A percentile compares a stretch with the other conserved stretches of the same genome.
These are phyloP conservation scores for Gadopsis bispinosus DNA, from an alignment of 2,797 vertebrate species.

Conservation along the genomic window DNA sequence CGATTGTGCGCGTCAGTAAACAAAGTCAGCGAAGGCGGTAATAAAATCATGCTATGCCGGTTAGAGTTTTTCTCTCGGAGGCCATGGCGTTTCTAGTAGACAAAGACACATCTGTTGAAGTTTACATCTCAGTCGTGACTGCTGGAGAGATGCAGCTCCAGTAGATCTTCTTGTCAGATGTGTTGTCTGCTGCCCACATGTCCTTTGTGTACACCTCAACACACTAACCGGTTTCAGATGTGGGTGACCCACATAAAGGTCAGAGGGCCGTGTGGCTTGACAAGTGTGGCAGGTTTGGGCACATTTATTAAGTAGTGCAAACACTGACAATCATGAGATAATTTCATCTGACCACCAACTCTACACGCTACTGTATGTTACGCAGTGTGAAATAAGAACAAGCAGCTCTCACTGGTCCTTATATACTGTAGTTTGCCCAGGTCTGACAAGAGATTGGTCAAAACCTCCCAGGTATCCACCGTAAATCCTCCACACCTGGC, in stretches of 20 bases:
- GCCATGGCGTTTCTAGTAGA: slow-evolving; percentile 17
- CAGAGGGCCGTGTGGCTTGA: neutral
- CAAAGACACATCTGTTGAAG: slow-evolving; percentile 47
- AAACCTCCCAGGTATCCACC: neutral
- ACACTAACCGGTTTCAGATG: slow-evolving; percentile 35
- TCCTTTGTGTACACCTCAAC: slow-evolving; percentile 26
- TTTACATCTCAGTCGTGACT: slow-evolving; percentile 14
- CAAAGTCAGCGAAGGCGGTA: slow-evolving; percentile 4
- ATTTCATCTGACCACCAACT: slow-evolving; percentile 6
- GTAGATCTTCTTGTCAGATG: slow-evolving; percentile 16
- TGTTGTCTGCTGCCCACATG: slow-evolving; percentile 19
- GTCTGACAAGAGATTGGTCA: neutral
- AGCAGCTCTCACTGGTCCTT: too few species aligned
- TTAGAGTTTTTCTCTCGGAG: neutral
- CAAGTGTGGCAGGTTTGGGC: neutral
- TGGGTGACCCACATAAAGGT: neutral
- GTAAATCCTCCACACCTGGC: slow-evolving; percentile 7
- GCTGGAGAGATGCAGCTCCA: neutral
- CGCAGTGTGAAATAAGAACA: neutral
- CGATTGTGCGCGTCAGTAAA: slow-evolving; percentile 21
- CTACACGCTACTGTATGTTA: neutral
- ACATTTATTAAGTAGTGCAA: slow-evolving; percentile 4
- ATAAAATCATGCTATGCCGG: neutral
- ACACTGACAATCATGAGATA: neutral
- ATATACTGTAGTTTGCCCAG: neutral